Percentiles rank a stretch among this genome's conserved stretches.
Evolutionary conservation across 2,888 invertebrate species (phyloP).

Genomic region (Margaritifera margaritifera): DNA sequence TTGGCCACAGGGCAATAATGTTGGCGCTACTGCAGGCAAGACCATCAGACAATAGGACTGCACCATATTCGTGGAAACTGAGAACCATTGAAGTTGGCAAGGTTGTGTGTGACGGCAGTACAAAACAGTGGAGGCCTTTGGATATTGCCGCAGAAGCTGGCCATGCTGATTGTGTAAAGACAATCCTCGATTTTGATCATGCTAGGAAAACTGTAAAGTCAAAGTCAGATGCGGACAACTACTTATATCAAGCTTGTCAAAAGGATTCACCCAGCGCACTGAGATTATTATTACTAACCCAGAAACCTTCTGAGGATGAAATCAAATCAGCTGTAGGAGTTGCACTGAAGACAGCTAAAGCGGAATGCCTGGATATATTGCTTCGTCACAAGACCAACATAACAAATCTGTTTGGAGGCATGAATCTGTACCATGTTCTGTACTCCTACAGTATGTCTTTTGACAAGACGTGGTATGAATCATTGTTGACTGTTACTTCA

Average conservation of each 20-base stretch:
- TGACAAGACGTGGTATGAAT: conserved; percentile 51
- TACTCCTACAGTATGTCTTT: conserved; percentile 60
- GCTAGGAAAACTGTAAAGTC: conserved; percentile 18
- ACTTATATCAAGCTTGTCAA: conserved; percentile 56
- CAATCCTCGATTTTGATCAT: conserved; percentile 50
- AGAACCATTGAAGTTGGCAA: conserved; percentile 21
- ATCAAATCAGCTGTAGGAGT: conserved; percentile 56
- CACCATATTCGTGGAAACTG: conserved; percentile 24
- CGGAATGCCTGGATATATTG: conserved; percentile 60
- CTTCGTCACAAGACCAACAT: conserved; percentile 46
- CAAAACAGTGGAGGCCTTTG: conserved; percentile 40
- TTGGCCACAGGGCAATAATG: conserved; percentile 53
- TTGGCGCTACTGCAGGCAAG: conserved; percentile 57
- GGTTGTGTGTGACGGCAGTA: conserved; percentile 4
- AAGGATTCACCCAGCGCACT: conserved; percentile 58
- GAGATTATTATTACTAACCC: conserved; percentile 45
- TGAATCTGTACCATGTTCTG: conserved; percentile 66
- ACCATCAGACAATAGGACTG: conserved; percentile 44
- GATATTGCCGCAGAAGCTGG: conserved; percentile 60
- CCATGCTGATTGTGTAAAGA: conserved; percentile 52
- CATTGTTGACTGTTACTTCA: conserved; percentile 55
- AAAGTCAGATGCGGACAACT: conserved; percentile 28
- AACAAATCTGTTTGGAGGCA: conserved; percentile 51
- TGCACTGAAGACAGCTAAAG: conserved; percentile 54
- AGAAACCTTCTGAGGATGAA: conserved; percentile 36